A percentile compares a stretch with the other conserved stretches of the same genome.
Evolutionary conservation across 1,140 invertebrate species (phyloP).

Genomic region (Coptotermes formosanus): DNA sequence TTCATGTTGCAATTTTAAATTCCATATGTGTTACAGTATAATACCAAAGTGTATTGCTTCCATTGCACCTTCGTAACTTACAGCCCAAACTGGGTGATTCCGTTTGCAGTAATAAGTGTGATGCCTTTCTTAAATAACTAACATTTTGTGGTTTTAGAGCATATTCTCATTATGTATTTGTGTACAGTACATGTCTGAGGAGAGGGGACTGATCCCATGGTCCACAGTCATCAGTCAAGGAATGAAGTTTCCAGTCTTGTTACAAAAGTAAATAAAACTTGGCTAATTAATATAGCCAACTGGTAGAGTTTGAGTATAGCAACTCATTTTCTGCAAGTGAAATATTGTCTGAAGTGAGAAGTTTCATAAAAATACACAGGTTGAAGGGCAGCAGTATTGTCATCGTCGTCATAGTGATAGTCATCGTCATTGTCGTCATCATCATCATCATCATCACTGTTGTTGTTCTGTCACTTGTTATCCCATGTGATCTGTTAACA

Average conservation of each 20-base stretch:
- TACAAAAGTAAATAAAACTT: background rate
- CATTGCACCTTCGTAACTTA: background rate
- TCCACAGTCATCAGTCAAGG: background rate
- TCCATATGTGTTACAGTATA: background rate
- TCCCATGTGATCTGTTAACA: no score
- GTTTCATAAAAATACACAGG: background rate
- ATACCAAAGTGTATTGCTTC: background rate
- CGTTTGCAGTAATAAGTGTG: background rate
- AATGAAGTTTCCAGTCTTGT: background rate
- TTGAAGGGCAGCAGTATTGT: no score
- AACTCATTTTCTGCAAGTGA: background rate
- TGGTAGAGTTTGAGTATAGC: background rate
- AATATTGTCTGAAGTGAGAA: background rate
- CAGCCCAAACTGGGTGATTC: background rate
- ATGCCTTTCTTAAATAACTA: background rate
- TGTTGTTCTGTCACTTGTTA: no score
- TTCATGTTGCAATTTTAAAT: slow-evolving; percentile 3
- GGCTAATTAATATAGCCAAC: background rate
- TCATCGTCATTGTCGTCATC: no score
- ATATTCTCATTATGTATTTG: background rate
- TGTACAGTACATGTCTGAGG: background rate
- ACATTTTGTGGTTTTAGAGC: background rate
- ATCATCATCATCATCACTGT: no score
- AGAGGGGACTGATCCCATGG: background rate
- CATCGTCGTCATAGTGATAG: no score